Evolutionary conservation across 2,797 vertebrate species (phyloP).

Genomic region (Zalophus californianus): DNA sequence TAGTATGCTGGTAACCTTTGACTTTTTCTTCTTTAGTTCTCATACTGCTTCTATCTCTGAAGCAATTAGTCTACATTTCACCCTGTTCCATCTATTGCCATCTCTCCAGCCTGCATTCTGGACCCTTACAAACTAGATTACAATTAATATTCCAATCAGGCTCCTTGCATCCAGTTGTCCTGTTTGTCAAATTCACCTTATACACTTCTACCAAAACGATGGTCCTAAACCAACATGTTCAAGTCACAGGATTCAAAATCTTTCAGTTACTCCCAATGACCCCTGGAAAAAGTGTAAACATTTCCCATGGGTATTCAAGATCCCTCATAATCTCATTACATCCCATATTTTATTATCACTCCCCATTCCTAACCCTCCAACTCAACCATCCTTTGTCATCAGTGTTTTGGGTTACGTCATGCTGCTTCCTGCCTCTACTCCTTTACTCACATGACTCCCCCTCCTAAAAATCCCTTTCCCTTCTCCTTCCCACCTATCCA

Average conservation of each 20-base stretch:
- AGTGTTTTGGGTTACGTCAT: background rate
- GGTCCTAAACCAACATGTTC: background rate
- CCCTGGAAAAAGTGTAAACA: background rate
- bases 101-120: background rate
- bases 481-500: background rate
- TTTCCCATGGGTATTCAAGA: background rate
- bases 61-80: background rate
- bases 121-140: background rate
- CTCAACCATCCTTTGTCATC: background rate
- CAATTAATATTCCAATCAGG: background rate
- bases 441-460: background rate
- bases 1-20: background rate
- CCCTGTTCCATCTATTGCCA: background rate
- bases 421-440: background rate
- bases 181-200: background rate
- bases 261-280: background rate
- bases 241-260: background rate
- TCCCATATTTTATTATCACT: background rate
- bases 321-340: background rate
- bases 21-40: background rate
- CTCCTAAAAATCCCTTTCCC: background rate
- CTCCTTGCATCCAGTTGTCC: too few species aligned
- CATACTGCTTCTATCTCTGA: background rate
- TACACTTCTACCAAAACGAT: fast-evolving
- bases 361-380: background rate